Conservation (phyloP, 2,888 invertebrate species). For the Kuschelorhynchus macadamiae region DNA sequence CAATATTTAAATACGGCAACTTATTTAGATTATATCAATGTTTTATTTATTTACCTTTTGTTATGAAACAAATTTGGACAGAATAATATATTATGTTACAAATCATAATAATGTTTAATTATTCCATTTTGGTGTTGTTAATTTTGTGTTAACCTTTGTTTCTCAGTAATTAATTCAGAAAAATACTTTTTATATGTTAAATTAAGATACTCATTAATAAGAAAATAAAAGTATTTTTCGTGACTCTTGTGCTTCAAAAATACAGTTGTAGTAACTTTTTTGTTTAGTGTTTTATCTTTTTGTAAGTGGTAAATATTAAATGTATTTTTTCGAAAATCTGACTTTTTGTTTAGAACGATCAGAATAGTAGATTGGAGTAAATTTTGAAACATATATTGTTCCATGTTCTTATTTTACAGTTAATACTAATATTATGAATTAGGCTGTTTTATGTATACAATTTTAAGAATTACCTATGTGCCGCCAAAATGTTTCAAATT, state of each 20-base stretch:
- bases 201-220: conserved; percentile 23
- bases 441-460: no score
- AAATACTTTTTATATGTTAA: background rate
- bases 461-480: no score
- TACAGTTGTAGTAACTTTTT: conserved; percentile 8
- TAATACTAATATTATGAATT: no score
- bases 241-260: conserved; percentile 26
- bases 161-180: background rate
- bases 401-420: no score
- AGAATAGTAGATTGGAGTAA: no score
- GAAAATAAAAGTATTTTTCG: conserved; percentile 1
- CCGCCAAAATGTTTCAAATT: no score
- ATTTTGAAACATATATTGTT: no score
- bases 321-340: conserved; percentile 36
- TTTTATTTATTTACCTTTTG: conserved; percentile 22
- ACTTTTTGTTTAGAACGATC: no score
- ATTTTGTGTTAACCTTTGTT: background rate
- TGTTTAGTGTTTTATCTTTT: conserved; percentile 56
- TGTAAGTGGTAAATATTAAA: conserved; percentile 68
- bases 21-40: conserved; percentile 18
- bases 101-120: conserved; percentile 15
- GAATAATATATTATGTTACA: conserved; percentile 34
- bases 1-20: conserved; percentile 22
- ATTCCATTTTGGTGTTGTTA: conserved; percentile 19
- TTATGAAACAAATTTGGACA: conserved; percentile 18